Base-by-base conservation (phyloP, 2,888 invertebrate genomes). In the Rhamphomyia laevipes region DNA sequence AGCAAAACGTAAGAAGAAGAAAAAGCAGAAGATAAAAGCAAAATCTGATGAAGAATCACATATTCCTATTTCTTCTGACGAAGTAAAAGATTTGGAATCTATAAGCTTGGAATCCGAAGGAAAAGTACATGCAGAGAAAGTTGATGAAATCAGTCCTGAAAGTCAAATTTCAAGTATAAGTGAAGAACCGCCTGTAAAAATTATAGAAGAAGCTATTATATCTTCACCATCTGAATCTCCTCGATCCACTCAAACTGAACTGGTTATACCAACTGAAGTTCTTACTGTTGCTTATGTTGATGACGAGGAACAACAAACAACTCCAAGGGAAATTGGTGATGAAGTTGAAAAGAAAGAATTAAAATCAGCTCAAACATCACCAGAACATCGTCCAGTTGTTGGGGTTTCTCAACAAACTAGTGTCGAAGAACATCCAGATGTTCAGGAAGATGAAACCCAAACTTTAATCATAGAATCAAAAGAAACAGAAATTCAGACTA, bases 161-260 rank as follows among this genome's bases (percentile, higher is more conserved):
- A 68, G 68, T 51, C 63, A 66, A 42, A 46, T 63, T n/a, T 61
- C 73, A 66, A 55, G 74, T 74, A 67, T 62, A 65, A 51, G 71
- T 67, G 77, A 78, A 48, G 73, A 76, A 4, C 73, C 72, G 17
- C 75, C 77, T 7, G 79, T 82, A 0, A 83, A 81, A 71, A 73
- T 84, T 30, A 64, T 84, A 12, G 82, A 84, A 69, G 82, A 84
- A 70, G 73, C 73, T 49, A 56, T 82, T 10, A 66, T 77, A 40
- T 73, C 74, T 17, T 73, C 78, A 48, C 75, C 77, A 16, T 74
- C 77, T 58, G 73, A 74, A 54, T 72, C 77, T 1, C 68, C 74
- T n/a, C 72, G 74, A 38, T 76, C 77, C 44, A 70, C 81, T 1
- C 69, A 77, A 15, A 74, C 71, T 51, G 75, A 80, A 46, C 71